These are phyloP conservation scores for Muscicapa adusta DNA, from an alignment of 2,113 vertebrate species.

Conservation along the genomic window DNA sequence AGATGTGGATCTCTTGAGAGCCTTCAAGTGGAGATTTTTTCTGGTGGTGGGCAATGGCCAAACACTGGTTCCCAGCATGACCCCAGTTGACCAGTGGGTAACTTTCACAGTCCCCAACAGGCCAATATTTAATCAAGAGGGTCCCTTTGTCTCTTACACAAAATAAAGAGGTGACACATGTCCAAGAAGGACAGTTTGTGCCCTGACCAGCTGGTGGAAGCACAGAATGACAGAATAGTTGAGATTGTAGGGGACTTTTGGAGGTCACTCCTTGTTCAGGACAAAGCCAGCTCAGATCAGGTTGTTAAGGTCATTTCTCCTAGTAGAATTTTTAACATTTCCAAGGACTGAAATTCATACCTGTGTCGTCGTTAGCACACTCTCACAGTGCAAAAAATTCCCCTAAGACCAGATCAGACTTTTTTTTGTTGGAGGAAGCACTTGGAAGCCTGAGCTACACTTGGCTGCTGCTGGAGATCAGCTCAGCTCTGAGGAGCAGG, in stretches of 20 bases:
- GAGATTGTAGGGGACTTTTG: background rate
- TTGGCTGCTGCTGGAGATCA: accelerated
- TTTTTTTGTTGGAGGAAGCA: background rate
- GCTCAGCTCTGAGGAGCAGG: background rate
- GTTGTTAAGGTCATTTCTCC: background rate
- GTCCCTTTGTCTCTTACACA: background rate
- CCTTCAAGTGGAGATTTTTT: background rate
- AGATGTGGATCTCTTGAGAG: background rate
- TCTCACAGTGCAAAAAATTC: background rate
- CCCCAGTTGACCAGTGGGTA: too few relatives aligned
- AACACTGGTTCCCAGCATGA: accelerated
- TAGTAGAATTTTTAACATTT: background rate
- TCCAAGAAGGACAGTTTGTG: background rate
- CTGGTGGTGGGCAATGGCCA: background rate
- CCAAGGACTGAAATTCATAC: background rate
- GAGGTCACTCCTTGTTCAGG: background rate
- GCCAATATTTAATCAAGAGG: background rate
- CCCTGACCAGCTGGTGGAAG: background rate
- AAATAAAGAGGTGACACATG: background rate
- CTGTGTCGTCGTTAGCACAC: accelerated
- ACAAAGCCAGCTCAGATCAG: background rate
- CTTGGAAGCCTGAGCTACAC: background rate
- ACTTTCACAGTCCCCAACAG: background rate
- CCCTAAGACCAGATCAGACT: background rate
- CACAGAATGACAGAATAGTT: background rate